Evolutionary conservation across 2,797 vertebrate genomes (phyloP).

Genomic region (Lateolabrax maculatus): DNA sequence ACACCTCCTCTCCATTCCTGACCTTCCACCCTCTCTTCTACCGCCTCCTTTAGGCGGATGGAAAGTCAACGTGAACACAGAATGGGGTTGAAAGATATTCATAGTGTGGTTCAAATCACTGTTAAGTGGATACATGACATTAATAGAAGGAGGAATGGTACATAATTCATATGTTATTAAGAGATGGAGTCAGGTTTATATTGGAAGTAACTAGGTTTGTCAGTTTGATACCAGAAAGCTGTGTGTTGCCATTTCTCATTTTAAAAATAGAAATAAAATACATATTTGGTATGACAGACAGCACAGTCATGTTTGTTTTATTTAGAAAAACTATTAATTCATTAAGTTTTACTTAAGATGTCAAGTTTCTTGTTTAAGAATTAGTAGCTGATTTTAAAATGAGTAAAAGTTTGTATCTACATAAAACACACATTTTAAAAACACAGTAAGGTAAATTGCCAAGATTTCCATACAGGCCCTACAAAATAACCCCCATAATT

Average conservation of each 20-base stretch:
- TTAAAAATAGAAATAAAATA: not conserved
- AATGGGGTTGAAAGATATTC: constrained; percentile 90
- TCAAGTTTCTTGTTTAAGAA: not conserved
- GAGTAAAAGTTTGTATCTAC: not conserved
- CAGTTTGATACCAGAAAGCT: not conserved
- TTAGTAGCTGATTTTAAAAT: not conserved
- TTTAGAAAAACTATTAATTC: not conserved
- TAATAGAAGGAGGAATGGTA: not conserved
- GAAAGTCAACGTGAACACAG: constrained; percentile 80
- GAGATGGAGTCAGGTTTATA: not conserved
- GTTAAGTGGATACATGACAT: constrained; percentile 4
- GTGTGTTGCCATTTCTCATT: constrained; percentile 2
- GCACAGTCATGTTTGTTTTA: not conserved
- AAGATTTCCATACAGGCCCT: not conserved
- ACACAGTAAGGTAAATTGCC: not conserved
- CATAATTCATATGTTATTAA: not conserved
- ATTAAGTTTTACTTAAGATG: not conserved
- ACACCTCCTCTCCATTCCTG: constrained; percentile 90
- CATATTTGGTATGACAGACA: not conserved
- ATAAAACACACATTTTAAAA: constrained; percentile 17
- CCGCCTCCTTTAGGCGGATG: constrained; percentile 89
- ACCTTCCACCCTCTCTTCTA: constrained; percentile 92
- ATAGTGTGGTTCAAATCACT: constrained; percentile 7
- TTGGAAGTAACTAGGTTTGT: not conserved
- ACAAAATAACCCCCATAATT: not conserved